Base-by-base conservation (phyloP, 2,888 invertebrate species). In the Abscondita cerata region DNA sequence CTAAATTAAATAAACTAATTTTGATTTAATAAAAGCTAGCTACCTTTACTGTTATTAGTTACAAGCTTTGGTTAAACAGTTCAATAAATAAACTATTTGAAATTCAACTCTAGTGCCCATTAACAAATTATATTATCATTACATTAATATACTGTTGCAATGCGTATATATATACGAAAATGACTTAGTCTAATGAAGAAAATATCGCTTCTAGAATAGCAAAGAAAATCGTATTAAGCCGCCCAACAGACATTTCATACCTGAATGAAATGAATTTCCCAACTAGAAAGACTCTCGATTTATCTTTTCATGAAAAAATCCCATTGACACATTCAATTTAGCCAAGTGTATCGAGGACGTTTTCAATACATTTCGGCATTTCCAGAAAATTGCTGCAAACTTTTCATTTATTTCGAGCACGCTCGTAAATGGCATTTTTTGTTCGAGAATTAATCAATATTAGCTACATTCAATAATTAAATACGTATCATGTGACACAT, bases 291-390 rank as follows among this genome's bases (percentile, higher is more conserved):
- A 59, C 71, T 70, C 70, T 70, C 73, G 67, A 76, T 76, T 75
- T 74, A 72, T 75, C 75, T 75, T 72, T 72, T 72, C 72, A 70
- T 47, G 59, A 67, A 70, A 71, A 73, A 73, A 73, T 72, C 73
- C 75, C 72, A 75, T 76, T 75, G 75, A 75, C 76, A 73, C 74
- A 73, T 76, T 75, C 75, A 73, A 75, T 76, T 75, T 74, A 68
- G 71, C 68, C 73, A 71, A 75, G 74, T 75, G 73, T 73, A 58
- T 40, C 48, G 40, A 6, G 62, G 47, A 59, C 18, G 33, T 48
- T 15, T 55, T 44, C 54, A 62, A 59, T 51, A 46, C 53, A 25
- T 51, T 55, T 40, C 52, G 12, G 18, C n/a, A 33, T 58, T 46
- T 19, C 31, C 33, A 16, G 33, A 59, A 47, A 54, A 62, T 59